Evolutionary conservation across 2,113 vertebrate genomes (phyloP).

Genomic region (Raja brachyura): DNA sequence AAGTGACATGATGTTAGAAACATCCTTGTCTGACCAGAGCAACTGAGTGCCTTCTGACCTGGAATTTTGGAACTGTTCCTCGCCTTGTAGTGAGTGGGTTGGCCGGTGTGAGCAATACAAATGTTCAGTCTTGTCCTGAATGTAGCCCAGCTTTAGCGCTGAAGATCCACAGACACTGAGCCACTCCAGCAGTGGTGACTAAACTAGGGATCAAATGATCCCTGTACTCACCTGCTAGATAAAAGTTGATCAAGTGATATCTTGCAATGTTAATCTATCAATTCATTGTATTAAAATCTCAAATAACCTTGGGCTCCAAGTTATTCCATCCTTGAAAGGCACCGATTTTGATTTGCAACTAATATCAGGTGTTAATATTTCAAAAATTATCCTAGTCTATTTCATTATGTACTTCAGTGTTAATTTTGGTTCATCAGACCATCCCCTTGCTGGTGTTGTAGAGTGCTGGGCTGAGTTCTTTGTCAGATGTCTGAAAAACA

Average conservation of each 20-base stretch:
- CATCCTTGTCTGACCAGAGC: conserved; percentile 90
- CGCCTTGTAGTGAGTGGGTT: neutral
- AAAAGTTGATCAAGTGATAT: conserved; percentile 15
- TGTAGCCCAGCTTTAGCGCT: neutral
- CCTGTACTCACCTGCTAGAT: neutral
- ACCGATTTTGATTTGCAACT: neutral
- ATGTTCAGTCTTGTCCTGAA: neutral
- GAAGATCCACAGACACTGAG: neutral
- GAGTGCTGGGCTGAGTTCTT: neutral
- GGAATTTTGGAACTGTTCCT: neutral
- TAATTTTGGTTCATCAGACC: neutral
- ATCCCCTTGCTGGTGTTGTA: neutral
- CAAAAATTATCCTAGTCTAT: neutral
- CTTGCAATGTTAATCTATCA: neutral
- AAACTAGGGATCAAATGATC: neutral
- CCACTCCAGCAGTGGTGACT: neutral
- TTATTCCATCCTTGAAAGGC: neutral
- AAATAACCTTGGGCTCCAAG: neutral
- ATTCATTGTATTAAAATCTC: conserved; percentile 37
- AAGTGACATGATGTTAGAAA: conserved; percentile 95
- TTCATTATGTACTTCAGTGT: neutral
- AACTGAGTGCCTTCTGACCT: conserved; percentile 57
- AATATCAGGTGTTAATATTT: neutral
- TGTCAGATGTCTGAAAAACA: neutral
- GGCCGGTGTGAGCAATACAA: neutral